phyloP scores from a whole-genome alignment of 2,797 vertebrate species.

The Helarctos malayanus region DNA sequence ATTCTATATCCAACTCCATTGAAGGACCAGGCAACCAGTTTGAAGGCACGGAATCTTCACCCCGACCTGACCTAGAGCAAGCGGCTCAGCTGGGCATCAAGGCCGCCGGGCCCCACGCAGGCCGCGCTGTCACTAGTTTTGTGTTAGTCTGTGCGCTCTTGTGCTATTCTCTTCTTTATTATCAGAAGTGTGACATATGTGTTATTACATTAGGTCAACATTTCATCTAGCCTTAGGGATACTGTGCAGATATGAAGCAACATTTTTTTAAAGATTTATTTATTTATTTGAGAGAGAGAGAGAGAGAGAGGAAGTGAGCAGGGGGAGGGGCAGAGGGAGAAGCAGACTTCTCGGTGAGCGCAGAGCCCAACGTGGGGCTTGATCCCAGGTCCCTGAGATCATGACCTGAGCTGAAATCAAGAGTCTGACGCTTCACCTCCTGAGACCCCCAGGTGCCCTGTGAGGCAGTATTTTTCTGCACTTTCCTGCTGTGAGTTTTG shows the following conservation, averaged over 20 bases:
- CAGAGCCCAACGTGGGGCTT: accelerated
- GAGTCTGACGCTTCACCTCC: neutral
- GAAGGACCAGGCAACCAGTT: neutral
- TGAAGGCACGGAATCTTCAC: neutral
- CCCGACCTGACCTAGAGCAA: too few relatives aligned
- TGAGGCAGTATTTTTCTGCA: accelerated
- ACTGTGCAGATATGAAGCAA: neutral
- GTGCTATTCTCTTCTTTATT: neutral
- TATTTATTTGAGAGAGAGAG: neutral
- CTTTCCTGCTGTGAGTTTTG: neutral
- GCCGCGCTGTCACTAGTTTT: too few relatives aligned
- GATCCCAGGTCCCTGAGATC: neutral
- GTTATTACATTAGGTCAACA: neutral
- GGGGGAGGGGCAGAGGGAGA: neutral
- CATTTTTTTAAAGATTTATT: neutral
- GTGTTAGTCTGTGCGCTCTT: accelerated
- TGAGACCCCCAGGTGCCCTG: neutral
- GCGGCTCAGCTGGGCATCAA: accelerated
- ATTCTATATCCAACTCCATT: neutral
- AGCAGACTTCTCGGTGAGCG: neutral
- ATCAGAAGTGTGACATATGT: neutral
- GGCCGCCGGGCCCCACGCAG: neutral
- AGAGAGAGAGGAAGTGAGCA: too few relatives aligned
- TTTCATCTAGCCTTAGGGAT: neutral
- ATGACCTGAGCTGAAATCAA: neutral